phyloP scores from a whole-genome alignment of 2,888 invertebrate genomes.

The Conchocele bisecta region DNA sequence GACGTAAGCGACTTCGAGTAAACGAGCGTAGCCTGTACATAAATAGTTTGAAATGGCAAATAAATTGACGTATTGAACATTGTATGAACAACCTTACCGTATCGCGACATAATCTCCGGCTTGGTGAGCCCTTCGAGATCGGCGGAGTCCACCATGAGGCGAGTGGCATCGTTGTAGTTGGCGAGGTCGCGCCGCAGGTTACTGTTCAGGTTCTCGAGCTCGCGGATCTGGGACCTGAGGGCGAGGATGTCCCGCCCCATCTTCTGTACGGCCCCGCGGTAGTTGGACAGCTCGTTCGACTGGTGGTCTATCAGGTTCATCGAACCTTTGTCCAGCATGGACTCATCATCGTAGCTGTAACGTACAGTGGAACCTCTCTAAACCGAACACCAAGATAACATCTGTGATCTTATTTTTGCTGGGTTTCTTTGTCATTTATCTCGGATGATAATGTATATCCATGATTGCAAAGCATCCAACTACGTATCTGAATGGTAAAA shows the following conservation, averaged over 20 bases:
- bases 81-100: slow-evolving; percentile 66
- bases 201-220: slow-evolving; percentile 76
- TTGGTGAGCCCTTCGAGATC: slow-evolving; percentile 78
- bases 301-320: slow-evolving; percentile 77
- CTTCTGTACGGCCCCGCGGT: slow-evolving; percentile 77
- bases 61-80: background rate
- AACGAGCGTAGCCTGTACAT: no score
- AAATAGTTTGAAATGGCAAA: no score
- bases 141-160: slow-evolving; percentile 76
- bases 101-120: slow-evolving; percentile 78
- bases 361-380: no score
- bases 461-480: no score
- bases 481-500: no score
- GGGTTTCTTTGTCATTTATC: no score
- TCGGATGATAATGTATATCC: no score
- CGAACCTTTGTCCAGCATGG: slow-evolving; percentile 67
- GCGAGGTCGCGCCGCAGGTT: slow-evolving; percentile 71
- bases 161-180: slow-evolving; percentile 76
- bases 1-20: no score
- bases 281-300: slow-evolving; percentile 77
- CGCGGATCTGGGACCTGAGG: slow-evolving; percentile 69
- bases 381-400: no score
- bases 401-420: no score
- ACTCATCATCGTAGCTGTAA: slow-evolving; percentile 48
- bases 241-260: slow-evolving; percentile 81